Evolutionary conservation across 1,140 invertebrate species (phyloP), one percentile per base, ranked within the genome.

Genomic region (Bombus waltoni): DNA sequence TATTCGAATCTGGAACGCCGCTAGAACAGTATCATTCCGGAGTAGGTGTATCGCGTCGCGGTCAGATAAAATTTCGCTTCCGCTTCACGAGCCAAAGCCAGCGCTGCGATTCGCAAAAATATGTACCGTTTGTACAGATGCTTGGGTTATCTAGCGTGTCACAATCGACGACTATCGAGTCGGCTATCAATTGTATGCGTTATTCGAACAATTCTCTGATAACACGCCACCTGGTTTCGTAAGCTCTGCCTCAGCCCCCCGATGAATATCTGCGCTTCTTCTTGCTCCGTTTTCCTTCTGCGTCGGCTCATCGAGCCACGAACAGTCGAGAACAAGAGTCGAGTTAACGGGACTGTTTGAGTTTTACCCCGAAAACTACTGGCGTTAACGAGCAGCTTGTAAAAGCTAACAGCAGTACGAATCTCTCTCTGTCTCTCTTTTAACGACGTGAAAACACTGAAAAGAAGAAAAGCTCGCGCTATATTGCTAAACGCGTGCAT

Each of bases 71-170:
- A 80, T 70, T 53, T 70, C n/a, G 28, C 22, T 72, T 72, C 79
- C 38, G n/a, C n/a, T 18, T 44, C 22, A 57, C 57, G 15, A 62
- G 13, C 1, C 57, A 25, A 25, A 28, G n/a, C 22, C 28, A 32
- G n/a, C 22, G 15, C 22, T 44, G 28, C 22, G 2, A 32, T 66
- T 66, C 15, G 13, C 59, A 40, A 18, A 40, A 28, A 65, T 44
- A 79, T 68, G 32, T 11, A n/a, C 11, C 22, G 44, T 81, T 72
- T 81, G 53, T 35, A 72, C 79, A 81, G 79, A 71, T 81, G 68
- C 47, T 28, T 13, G 25, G 77, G 42, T 44, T 79, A 66, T n/a
- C 62, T 47, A n/a, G 42, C 62, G 38, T 25, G 22, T 5, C 18
- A 35, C 40, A 40, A 3, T 38, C 44, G 32, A 11, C 40, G 18